Conservation (phyloP, 2,113 vertebrate genomes). For the Percopsis transmontana region DNA sequence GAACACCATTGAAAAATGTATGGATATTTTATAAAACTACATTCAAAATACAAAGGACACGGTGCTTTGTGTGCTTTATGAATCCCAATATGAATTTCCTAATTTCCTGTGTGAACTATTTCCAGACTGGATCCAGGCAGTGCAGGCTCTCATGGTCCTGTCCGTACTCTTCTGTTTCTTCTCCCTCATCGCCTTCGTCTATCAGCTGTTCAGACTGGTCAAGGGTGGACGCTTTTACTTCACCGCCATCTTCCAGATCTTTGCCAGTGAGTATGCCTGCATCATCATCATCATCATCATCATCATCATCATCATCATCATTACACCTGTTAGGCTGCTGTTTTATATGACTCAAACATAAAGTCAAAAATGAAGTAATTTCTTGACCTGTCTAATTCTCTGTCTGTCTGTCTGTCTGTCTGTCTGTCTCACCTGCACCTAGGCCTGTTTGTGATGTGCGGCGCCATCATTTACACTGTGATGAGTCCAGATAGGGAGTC, state of each 20-base stretch:
- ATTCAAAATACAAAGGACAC: too few relatives aligned
- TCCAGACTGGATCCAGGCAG: slow-evolving; percentile 95
- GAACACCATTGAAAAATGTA: too few relatives aligned
- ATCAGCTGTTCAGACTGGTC: slow-evolving; percentile 93
- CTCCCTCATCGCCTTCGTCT: slow-evolving; percentile 91
- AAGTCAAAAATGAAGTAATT: too few relatives aligned
- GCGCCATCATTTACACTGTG: slow-evolving; percentile 93
- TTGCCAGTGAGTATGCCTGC: slow-evolving; percentile 86
- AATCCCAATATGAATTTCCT: background rate
- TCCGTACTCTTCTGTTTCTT: slow-evolving; percentile 92
- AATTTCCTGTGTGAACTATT: background rate
- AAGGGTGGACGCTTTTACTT: slow-evolving; percentile 95
- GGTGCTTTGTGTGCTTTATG: too few relatives aligned
- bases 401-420: background rate
- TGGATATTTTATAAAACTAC: too few relatives aligned
- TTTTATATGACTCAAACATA: too few relatives aligned
- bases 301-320: slow-evolving; percentile 12
- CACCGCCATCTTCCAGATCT: slow-evolving; percentile 93
- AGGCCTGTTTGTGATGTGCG: slow-evolving; percentile 97
- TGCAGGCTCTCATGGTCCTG: slow-evolving; percentile 96
- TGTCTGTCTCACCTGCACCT: background rate
- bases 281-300: slow-evolving; percentile 12
- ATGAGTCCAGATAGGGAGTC: slow-evolving; percentile 67
- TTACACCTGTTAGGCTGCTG: too few relatives aligned
- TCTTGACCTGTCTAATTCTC: background rate